These are phyloP conservation scores for Salarias fasciatus DNA, from an alignment of 2,797 vertebrate genomes.

Conservation along the genomic window DNA sequence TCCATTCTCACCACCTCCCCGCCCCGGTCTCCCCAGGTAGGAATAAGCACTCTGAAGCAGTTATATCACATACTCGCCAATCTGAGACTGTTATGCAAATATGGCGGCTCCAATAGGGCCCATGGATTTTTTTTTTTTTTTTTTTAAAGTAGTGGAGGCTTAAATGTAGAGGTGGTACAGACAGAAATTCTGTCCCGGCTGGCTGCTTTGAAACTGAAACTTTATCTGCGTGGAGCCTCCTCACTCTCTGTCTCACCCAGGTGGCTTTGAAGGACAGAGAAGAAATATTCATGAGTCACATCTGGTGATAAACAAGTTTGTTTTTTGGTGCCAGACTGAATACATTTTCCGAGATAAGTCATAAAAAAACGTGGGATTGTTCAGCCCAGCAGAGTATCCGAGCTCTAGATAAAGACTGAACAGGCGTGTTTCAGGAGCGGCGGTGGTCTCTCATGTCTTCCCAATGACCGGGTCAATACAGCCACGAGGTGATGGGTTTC, in stretches of 20 bases:
- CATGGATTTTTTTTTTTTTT: slow-evolving; percentile 10
- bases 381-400: neutral
- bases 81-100: slow-evolving; percentile 48
- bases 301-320: neutral
- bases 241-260: slow-evolving; percentile 23
- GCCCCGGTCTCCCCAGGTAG: slow-evolving; percentile 19
- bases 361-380: neutral
- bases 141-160: slow-evolving; percentile 14
- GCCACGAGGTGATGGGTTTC: slow-evolving; percentile 3
- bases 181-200: slow-evolving; percentile 20
- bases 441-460: neutral
- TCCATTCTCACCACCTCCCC: slow-evolving; percentile 6
- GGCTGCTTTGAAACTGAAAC: slow-evolving; percentile 50
- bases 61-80: slow-evolving; percentile 37
- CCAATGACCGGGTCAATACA: neutral
- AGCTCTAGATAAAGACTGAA: neutral
- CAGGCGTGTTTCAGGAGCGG: neutral
- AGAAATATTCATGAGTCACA: slow-evolving; percentile 21
- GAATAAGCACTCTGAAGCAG: slow-evolving; percentile 48
- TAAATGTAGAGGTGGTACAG: slow-evolving; percentile 28
- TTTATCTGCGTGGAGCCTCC: slow-evolving; percentile 37
- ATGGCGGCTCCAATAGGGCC: slow-evolving; percentile 8
- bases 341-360: slow-evolving; percentile 1
- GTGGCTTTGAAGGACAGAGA: slow-evolving; percentile 36
- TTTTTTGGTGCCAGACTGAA: slow-evolving; percentile 1